Evolutionary conservation across 2,888 invertebrate genomes (phyloP), one percentile per base, ranked within the genome.

Genomic region (Cotesia congregata): DNA sequence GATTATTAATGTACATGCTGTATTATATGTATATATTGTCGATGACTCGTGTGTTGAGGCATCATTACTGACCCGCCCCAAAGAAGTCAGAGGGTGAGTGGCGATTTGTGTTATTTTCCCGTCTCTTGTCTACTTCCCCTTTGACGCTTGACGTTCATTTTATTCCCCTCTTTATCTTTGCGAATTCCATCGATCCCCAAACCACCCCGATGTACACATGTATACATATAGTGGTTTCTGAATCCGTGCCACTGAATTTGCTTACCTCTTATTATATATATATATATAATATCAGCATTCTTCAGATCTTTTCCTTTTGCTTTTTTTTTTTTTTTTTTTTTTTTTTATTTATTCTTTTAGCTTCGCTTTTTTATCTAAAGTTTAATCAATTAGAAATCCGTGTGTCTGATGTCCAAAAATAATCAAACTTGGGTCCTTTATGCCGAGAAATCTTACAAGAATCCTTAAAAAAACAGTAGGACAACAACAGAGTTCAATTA

Each of bases 101-200:
- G 62, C 62, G 62, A 62, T 62, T 62, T 20, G 40, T 75, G 74
- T 75, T 79, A 73, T 59, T 77, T 67, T 70, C 40, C 15, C 70
- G 70, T 59, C 50, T 77, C 75, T 85, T 85, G 85, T 85, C 85
- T 83, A 77, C 78, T 83, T 85, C 85, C 62, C 62, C 62, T 62
- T 62, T 62, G 62, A 62, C 7, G 20, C 62, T 62, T 62, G 62
- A 62, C 62, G 62, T 62, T 62, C 80, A 75, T 78, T 78, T 67
- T 77, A 78, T 77, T 74, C 76, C 68, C 76, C 77, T 74, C 70
- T 62, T 68, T 76, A 73, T 75, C 62, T 39, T 64, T 39, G 30
- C 65, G 30, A 72, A 50, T 60, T 50, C 69, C 71, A 68, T 67
- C 15, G 62, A 62, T 62, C 15, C 62, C 62, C 62, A 30, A 30